Evolutionary conservation across 1,140 invertebrate genomes (phyloP).

Genomic region (Campoletis sonorensis): DNA sequence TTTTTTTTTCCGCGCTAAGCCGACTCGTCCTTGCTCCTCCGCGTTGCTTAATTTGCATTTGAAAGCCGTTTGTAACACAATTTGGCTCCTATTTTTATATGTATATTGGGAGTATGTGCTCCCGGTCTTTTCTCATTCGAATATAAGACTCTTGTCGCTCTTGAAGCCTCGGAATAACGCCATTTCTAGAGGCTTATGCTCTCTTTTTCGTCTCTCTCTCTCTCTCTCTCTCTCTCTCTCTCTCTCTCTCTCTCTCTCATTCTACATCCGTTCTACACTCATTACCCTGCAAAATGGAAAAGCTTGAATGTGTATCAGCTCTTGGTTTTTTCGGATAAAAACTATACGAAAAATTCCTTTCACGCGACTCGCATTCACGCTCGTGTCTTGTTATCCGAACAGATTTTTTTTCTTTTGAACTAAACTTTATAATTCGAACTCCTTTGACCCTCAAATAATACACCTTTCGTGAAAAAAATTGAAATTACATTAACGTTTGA

Average conservation of each 20-base stretch:
- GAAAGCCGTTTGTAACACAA: constrained; percentile 14
- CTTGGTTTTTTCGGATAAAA: not conserved
- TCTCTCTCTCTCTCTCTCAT: too few relatives aligned
- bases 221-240: too few relatives aligned
- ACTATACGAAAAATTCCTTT: constrained; percentile 2
- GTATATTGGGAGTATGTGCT: not conserved
- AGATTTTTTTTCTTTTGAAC: too few relatives aligned
- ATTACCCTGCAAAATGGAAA: constrained; percentile 21
- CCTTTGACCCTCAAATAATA: too few relatives aligned
- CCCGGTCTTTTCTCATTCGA: not conserved
- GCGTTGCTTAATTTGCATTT: constrained; percentile 20
- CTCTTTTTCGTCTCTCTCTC: not conserved
- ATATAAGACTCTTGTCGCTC: not conserved
- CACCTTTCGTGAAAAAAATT: too few relatives aligned
- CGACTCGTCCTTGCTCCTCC: constrained; percentile 3
- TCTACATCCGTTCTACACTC: not conserved
- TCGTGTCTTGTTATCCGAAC: not conserved
- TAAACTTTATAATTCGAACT: too few relatives aligned
- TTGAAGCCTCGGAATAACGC: constrained; percentile 6
- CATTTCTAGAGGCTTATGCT: constrained; percentile 5
- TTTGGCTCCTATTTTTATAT: not conserved
- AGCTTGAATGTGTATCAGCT: not conserved
- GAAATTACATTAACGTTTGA: too few relatives aligned
- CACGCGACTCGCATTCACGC: not conserved
- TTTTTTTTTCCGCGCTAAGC: constrained; percentile 1